Percentiles rank a stretch among this genome's conserved stretches.
phyloP scores from a whole-genome alignment of 2,888 invertebrate species.

The Fissipunctia ypsillon region DNA sequence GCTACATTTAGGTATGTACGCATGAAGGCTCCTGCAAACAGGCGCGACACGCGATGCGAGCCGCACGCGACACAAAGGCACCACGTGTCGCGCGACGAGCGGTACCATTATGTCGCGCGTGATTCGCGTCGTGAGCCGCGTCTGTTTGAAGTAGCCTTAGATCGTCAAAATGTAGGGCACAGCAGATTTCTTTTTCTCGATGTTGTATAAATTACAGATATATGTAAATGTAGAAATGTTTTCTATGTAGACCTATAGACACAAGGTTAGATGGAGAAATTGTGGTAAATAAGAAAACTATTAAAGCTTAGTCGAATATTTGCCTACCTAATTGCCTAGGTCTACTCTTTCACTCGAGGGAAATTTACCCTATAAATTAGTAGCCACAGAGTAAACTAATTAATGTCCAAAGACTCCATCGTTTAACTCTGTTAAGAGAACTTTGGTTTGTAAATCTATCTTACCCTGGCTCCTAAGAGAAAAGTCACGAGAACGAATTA shows the following conservation, averaged over 20 bases:
- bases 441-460: not conserved
- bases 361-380: slow-evolving; percentile 17
- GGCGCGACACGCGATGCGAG: no score
- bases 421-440: slow-evolving; percentile 3
- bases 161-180: no score
- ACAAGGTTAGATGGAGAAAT: not conserved
- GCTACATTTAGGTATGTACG: no score
- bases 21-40: no score
- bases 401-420: not conserved
- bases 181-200: no score
- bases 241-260: not conserved
- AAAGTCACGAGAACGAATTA: not conserved
- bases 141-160: no score
- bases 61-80: no score
- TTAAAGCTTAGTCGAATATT: slow-evolving; percentile 3
- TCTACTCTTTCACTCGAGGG: slow-evolving; percentile 14
- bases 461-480: not conserved
- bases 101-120: no score
- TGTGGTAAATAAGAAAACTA: not conserved
- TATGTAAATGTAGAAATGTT: not conserved
- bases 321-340: slow-evolving; percentile 13
- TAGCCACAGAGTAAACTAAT: slow-evolving; percentile 22
- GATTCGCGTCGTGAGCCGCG: no score
- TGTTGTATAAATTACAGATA: no score
- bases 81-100: no score